Evolutionary conservation across 2,113 vertebrate species (phyloP).

Genomic region (pig (Sus scrofa)): T2T-Sscrofa CM000820.6:48753501-48754000

Average conservation of each 20-base stretch:
- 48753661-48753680: background rate
- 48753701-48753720: background rate
- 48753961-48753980: background rate
- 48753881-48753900: slow-evolving; percentile 5
- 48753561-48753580: background rate
- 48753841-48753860: background rate
- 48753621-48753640: background rate
- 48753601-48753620: slow-evolving; percentile 39
- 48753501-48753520: background rate
- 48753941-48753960: slow-evolving; percentile 6
- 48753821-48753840: background rate
- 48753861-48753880: slow-evolving; percentile 11
- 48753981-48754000: slow-evolving; percentile 11
- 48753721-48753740: background rate
- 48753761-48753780: no score
- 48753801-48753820: background rate
- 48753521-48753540: background rate
- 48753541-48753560: background rate
- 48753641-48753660: background rate
- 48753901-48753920: slow-evolving; percentile 38
- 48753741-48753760: background rate
- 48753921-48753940: background rate
- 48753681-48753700: background rate
- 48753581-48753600: slow-evolving; percentile 6
- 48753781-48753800: background rate